Conservation (phyloP, 2,888 invertebrate genomes). For the Autographa gamma region DNA sequence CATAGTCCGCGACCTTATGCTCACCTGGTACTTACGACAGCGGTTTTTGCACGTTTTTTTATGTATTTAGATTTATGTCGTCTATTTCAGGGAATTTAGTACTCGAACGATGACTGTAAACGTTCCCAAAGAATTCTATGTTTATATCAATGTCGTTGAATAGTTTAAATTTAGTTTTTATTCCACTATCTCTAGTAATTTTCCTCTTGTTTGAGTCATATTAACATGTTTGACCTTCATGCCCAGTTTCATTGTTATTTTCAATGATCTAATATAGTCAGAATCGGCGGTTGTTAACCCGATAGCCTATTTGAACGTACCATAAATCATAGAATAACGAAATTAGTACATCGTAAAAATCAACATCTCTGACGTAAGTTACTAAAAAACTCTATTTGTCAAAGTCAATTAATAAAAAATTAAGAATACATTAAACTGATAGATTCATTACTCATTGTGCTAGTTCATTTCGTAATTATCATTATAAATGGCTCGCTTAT, state of each 20-base stretch:
- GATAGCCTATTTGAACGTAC: constrained; percentile 55
- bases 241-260: constrained; percentile 48
- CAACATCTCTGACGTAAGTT: constrained; percentile 5
- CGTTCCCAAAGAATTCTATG: background rate
- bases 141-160: background rate
- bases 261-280: constrained; percentile 51
- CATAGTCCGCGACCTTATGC: constrained; percentile 81
- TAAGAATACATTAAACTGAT: constrained; percentile 27
- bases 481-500: constrained; percentile 35
- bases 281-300: constrained; percentile 62
- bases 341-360: constrained; percentile 31
- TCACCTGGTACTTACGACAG: constrained; percentile 77
- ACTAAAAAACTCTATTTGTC: constrained; percentile 32
- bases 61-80: background rate
- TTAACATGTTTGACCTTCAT: constrained; percentile 45
- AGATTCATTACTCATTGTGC: constrained; percentile 31
- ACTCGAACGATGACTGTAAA: background rate
- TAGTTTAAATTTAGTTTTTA: background rate
- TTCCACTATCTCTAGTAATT: constrained; percentile 7
- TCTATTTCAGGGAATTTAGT: background rate
- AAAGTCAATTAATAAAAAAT: constrained; percentile 23
- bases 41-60: constrained; percentile 53
- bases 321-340: constrained; percentile 47
- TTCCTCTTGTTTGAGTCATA: constrained; percentile 28
- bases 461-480: constrained; percentile 33